Conservation (phyloP, 64 coral and sea anemone genomes). For the Orbicella faveolata region DNA sequence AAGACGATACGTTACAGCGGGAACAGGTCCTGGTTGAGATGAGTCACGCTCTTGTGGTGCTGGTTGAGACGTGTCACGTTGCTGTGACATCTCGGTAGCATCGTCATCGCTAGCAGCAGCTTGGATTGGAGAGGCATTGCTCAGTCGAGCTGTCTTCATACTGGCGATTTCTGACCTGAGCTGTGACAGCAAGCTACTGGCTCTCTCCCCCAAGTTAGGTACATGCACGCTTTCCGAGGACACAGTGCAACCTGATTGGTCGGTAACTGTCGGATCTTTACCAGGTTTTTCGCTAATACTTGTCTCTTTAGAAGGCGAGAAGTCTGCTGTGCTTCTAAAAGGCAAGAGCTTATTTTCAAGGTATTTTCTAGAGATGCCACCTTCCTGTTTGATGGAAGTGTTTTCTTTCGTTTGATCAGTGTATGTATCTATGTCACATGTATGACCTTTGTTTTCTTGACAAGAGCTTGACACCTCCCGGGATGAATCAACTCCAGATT, state of each 20-base stretch:
- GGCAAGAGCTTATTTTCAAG: not conserved
- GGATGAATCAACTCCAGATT: not conserved
- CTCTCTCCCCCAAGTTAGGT: constrained; percentile 31
- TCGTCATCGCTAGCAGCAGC: not conserved
- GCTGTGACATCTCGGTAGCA: not conserved
- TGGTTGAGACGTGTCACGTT: not conserved
- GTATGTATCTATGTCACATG: not conserved
- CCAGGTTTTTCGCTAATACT: not conserved
- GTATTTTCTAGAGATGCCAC: not conserved
- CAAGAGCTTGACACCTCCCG: not conserved
- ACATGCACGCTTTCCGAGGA: not conserved
- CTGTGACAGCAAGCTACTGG: constrained; percentile 25
- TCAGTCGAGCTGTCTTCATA: constrained; percentile 48
- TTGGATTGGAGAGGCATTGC: not conserved
- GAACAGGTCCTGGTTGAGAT: not conserved
- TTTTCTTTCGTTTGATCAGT: not conserved
- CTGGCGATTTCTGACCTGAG: constrained; percentile 55
- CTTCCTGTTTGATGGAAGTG: not conserved
- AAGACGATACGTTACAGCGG: constrained; percentile 7
- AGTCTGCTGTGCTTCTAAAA: not conserved
- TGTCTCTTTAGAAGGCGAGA: not conserved
- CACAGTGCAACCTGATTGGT: not conserved
- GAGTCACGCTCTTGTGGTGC: not conserved
- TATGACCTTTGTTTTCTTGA: too few species aligned
- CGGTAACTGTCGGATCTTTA: not conserved